phyloP scores from a whole-genome alignment of 2,888 invertebrate species.

The Troides aeacus region DNA sequence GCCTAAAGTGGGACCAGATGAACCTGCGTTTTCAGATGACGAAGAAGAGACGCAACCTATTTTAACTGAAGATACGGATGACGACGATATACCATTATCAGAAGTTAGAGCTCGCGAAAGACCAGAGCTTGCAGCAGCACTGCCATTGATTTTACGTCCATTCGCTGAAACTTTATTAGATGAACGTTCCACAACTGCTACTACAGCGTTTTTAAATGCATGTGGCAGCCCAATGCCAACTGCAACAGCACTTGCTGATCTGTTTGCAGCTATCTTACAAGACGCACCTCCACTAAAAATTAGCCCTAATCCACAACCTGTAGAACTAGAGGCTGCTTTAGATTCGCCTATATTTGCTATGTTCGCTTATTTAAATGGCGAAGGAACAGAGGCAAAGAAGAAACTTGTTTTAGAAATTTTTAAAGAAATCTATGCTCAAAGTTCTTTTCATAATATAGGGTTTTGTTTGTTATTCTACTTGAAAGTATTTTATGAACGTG shows the following conservation, averaged over 20 bases:
- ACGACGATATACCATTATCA: constrained; percentile 88
- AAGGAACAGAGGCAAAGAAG: constrained; percentile 86
- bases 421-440: constrained; percentile 86
- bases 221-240: constrained; percentile 66
- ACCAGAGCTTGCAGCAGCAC: constrained; percentile 75
- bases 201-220: constrained; percentile 63
- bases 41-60: constrained; percentile 84
- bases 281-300: constrained; percentile 75
- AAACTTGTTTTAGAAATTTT: constrained; percentile 89
- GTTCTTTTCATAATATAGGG: constrained; percentile 86
- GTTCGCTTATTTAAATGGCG: constrained; percentile 87
- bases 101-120: constrained; percentile 86
- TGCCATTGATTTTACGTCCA: constrained; percentile 67
- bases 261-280: constrained; percentile 71
- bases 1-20: constrained; percentile 77
- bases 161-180: constrained; percentile 72
- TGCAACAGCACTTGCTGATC: constrained; percentile 64
- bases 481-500: constrained; percentile 85
- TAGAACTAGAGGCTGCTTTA: constrained; percentile 83
- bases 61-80: constrained; percentile 82
- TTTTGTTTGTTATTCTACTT: constrained; percentile 94
- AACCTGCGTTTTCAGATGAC: constrained; percentile 92
- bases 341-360: constrained; percentile 92
- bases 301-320: constrained; percentile 69
- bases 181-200: constrained; percentile 63